Conservation (phyloP, 2,888 invertebrate genomes). For the Dasysyrphus tricinctus region DNA sequence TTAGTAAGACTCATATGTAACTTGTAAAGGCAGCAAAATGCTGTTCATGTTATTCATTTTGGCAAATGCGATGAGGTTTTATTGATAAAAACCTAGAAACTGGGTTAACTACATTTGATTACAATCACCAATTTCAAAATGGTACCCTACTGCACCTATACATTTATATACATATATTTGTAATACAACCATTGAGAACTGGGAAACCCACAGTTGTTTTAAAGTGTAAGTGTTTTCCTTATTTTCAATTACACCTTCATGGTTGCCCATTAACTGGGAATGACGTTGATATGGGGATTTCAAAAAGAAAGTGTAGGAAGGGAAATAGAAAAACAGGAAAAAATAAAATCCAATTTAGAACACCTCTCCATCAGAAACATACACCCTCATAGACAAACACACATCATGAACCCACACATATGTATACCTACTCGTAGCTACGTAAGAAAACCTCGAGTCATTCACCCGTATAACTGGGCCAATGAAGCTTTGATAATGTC, state of each 20-base stretch:
- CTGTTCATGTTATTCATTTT: background rate
- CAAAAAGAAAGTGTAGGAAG: background rate
- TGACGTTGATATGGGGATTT: background rate
- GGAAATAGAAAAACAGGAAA: background rate
- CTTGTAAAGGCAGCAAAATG: background rate
- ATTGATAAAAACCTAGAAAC: constrained; percentile 19
- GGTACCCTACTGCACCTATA: background rate
- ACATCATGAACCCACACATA: background rate
- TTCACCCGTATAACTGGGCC: constrained; percentile 48
- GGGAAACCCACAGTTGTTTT: constrained; percentile 23
- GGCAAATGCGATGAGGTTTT: constrained; percentile 6
- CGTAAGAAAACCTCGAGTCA: constrained; percentile 16
- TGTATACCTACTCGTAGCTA: background rate
- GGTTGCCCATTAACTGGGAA: background rate
- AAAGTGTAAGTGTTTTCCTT: constrained; percentile 11
- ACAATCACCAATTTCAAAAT: constrained; percentile 23
- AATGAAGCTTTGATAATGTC: constrained; percentile 50
- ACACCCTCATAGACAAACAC: background rate
- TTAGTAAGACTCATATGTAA: background rate
- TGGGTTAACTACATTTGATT: constrained; percentile 30
- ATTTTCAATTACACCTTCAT: constrained; percentile 6
- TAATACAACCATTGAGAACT: background rate
- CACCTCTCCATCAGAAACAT: background rate
- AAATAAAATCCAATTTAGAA: constrained; percentile 7
- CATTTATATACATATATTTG: too few species aligned